A percentile compares a stretch with the other conserved stretches of the same genome.
These are phyloP conservation scores for Ptychochromis oligacanthus DNA, from an alignment of 2,113 vertebrate genomes.

Conservation along the genomic window DNA sequence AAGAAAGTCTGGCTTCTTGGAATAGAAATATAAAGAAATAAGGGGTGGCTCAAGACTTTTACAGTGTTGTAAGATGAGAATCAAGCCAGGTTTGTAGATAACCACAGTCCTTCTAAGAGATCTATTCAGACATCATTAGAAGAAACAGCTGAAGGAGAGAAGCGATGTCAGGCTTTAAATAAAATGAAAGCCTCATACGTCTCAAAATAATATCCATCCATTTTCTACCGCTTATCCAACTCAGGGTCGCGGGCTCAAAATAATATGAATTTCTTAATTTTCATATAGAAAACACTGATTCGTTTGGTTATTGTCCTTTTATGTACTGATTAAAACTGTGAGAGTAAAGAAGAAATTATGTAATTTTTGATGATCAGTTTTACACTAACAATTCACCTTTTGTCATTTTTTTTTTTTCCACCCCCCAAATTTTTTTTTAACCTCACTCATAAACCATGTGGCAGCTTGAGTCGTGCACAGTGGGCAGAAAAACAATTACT, in stretches of 20 bases:
- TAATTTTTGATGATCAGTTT: not conserved
- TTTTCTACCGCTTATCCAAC: no score
- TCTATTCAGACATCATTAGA: no score
- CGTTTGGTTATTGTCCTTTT: not conserved
- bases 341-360: not conserved
- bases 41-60: no score
- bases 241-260: not conserved
- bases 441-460: not conserved
- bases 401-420: not conserved
- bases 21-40: no score
- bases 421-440: not conserved
- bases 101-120: no score
- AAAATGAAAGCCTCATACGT: not conserved
- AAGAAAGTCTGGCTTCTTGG: no score
- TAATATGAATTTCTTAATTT: not conserved
- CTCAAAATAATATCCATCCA: no score
- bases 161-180: not conserved
- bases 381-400: not conserved
- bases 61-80: no score
- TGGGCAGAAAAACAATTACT: not conserved
- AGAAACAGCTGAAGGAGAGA: not conserved
- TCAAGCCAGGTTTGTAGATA: no score
- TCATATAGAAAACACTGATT: not conserved
- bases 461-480: not conserved
- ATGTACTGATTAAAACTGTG: not conserved